These are phyloP conservation scores for Lissocephala sabroskyi DNA, from an alignment of 2,888 invertebrate species.

Conservation along the genomic window DNA sequence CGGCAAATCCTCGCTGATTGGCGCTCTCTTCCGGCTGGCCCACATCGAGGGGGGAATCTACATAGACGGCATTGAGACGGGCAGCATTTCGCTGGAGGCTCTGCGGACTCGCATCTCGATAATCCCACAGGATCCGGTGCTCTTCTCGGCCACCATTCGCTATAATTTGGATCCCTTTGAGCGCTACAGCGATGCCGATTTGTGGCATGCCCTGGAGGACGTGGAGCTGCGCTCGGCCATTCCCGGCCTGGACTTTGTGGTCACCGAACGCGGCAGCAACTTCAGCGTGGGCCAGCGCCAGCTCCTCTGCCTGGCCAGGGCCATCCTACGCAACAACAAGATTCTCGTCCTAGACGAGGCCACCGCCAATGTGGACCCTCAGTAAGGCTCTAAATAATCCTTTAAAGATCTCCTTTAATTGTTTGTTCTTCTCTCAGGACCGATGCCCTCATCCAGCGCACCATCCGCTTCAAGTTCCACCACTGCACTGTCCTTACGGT, in stretches of 20 bases:
- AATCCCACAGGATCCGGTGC: slow-evolving; percentile 76
- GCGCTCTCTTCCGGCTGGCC: slow-evolving; percentile 84
- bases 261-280: slow-evolving; percentile 76
- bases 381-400: too few relatives aligned
- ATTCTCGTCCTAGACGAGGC: slow-evolving; percentile 81
- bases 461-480: slow-evolving; percentile 85
- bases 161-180: slow-evolving; percentile 78
- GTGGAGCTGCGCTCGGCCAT: slow-evolving; percentile 74
- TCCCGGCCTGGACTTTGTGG: slow-evolving; percentile 74
- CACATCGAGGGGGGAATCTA: slow-evolving; percentile 80
- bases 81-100: slow-evolving; percentile 73
- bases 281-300: slow-evolving; percentile 81
- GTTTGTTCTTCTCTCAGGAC: slow-evolving; percentile 74
- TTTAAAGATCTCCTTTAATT: too few relatives aligned
- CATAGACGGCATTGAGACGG: slow-evolving; percentile 81
- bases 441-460: slow-evolving; percentile 87
- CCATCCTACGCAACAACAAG: slow-evolving; percentile 77
- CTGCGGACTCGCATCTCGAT: slow-evolving; percentile 75
- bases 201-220: slow-evolving; percentile 69
- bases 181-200: slow-evolving; percentile 65
- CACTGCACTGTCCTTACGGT: slow-evolving; percentile 92
- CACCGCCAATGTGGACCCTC: slow-evolving; percentile 80
- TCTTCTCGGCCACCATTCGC: slow-evolving; percentile 77
- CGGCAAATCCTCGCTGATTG: slow-evolving; percentile 85
- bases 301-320: slow-evolving; percentile 79